Conservation (phyloP, 2,113 vertebrate species). For the Hemicordylus capensis region DNA sequence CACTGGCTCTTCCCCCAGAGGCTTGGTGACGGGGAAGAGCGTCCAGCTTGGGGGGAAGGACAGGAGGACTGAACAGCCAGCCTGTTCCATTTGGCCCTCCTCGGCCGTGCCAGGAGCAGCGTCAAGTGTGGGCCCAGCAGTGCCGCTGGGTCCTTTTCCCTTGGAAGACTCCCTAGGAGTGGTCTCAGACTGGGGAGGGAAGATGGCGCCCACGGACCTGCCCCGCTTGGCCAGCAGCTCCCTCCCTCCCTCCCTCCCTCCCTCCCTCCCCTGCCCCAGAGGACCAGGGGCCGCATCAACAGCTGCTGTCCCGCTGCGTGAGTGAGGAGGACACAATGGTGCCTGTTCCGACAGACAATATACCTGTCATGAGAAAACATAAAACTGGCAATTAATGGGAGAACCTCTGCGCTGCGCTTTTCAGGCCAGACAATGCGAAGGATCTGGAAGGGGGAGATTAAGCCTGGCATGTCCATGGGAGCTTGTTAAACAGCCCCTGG, state of each 20-base stretch:
- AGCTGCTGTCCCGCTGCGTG: constrained; percentile 63
- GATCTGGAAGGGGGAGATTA: constrained; percentile 82
- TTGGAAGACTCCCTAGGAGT: constrained; percentile 57
- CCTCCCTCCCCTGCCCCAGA: constrained; percentile 37
- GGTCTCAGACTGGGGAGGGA: constrained; percentile 37
- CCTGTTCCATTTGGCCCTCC: neutral
- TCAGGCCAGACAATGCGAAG: constrained; percentile 76
- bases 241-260: neutral
- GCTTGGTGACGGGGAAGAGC: neutral
- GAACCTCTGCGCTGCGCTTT: constrained; percentile 57
- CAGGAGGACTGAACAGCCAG: neutral
- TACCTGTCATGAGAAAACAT: constrained; percentile 73
- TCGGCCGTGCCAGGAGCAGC: neutral
- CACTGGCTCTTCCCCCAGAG: neutral
- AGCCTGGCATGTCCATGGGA: constrained; percentile 50
- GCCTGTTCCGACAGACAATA: constrained; percentile 77
- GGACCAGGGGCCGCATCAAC: constrained; percentile 54
- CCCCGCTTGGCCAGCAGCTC: constrained; percentile 35
- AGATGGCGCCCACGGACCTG: constrained; percentile 33
- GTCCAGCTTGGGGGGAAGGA: neutral
- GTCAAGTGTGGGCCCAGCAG: constrained; percentile 12
- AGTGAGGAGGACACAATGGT: constrained; percentile 75
- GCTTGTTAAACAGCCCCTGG: constrained; percentile 47
- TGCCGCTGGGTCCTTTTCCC: neutral
- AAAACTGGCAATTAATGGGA: constrained; percentile 78